A percentile compares a stretch with the other conserved stretches of the same genome.
These are phyloP conservation scores for Suncus etruscus DNA, from an alignment of 2,113 vertebrate species.

Conservation along the genomic window DNA sequence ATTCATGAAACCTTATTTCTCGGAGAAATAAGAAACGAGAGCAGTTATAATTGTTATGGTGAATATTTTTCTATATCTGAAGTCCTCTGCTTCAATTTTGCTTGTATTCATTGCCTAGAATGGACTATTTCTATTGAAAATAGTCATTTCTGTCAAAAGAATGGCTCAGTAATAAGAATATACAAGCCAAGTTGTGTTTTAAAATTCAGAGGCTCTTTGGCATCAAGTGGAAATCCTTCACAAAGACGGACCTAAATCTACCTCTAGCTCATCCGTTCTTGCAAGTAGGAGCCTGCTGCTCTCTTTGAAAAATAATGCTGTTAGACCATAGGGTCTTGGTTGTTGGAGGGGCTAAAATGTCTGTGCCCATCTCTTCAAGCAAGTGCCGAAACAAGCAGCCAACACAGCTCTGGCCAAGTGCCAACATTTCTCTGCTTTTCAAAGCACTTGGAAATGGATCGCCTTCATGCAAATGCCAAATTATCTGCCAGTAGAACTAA, in stretches of 20 bases:
- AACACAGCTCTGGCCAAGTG: not conserved
- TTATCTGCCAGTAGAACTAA: slow-evolving; percentile 57
- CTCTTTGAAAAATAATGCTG: slow-evolving; percentile 9
- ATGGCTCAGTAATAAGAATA: slow-evolving; percentile 14
- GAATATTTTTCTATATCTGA: slow-evolving; percentile 49
- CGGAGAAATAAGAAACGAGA: slow-evolving; percentile 35
- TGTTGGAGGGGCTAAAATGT: not conserved
- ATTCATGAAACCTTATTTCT: slow-evolving; percentile 32
- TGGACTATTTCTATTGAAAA: slow-evolving; percentile 1
- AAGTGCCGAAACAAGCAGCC: not conserved
- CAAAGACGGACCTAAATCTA: not conserved
- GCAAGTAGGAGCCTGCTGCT: not conserved
- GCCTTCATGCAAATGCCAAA: slow-evolving; percentile 55
- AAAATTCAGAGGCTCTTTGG: not conserved
- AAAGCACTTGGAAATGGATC: slow-evolving; percentile 52
- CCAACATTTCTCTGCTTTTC: slow-evolving; percentile 43
- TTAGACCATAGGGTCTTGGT: not conserved
- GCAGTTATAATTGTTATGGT: slow-evolving; percentile 34
- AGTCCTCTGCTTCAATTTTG: slow-evolving; percentile 58
- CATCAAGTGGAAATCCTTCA: not conserved
- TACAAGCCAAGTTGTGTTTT: slow-evolving; percentile 2
- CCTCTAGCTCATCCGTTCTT: not conserved
- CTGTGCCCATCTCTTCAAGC: not conserved
- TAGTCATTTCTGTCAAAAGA: slow-evolving; percentile 33
- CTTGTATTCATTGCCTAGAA: not conserved